Conservation (phyloP, 2,888 invertebrate species). For the Drosophila recens region DNA sequence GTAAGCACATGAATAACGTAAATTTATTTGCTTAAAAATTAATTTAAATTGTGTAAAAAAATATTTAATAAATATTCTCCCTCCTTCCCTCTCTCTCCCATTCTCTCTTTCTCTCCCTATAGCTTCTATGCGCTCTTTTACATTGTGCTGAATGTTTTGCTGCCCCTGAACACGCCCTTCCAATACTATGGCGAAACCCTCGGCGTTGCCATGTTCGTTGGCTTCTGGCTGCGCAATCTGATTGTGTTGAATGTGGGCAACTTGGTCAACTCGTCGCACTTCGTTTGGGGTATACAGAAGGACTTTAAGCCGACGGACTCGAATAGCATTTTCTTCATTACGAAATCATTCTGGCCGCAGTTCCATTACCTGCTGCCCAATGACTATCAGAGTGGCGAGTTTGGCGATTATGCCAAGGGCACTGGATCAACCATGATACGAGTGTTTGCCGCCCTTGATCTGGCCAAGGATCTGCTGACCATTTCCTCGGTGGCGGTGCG, state of each 20-base stretch:
- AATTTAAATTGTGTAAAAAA: too few species aligned
- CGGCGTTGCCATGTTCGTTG: slow-evolving; percentile 87
- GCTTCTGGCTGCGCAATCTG: slow-evolving; percentile 89
- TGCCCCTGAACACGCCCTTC: slow-evolving; percentile 91
- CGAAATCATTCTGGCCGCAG: slow-evolving; percentile 92
- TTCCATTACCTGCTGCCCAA: slow-evolving; percentile 92
- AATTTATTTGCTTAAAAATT: too few species aligned
- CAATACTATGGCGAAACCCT: slow-evolving; percentile 92
- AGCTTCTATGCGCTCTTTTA: slow-evolving; percentile 91
- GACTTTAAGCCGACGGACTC: slow-evolving; percentile 90
- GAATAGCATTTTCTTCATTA: slow-evolving; percentile 90
- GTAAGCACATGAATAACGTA: slow-evolving; percentile 86
- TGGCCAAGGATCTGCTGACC: slow-evolving; percentile 88
- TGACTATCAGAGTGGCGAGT: slow-evolving; percentile 94
- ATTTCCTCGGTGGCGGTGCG: slow-evolving; percentile 88
- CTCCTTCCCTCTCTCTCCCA: background rate
- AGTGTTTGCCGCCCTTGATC: slow-evolving; percentile 89
- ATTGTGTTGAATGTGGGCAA: slow-evolving; percentile 89
- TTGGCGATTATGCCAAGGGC: slow-evolving; percentile 90
- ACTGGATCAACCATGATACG: slow-evolving; percentile 89
- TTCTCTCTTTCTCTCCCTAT: slow-evolving; percentile 25
- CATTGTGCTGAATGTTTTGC: slow-evolving; percentile 88
- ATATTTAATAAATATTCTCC: too few species aligned
- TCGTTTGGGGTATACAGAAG: slow-evolving; percentile 90
- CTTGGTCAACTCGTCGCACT: slow-evolving; percentile 90